Evolutionary conservation across 2,113 vertebrate genomes (phyloP), one percentile per base, ranked within the genome.

Genomic region (Prinia subflava): DNA sequence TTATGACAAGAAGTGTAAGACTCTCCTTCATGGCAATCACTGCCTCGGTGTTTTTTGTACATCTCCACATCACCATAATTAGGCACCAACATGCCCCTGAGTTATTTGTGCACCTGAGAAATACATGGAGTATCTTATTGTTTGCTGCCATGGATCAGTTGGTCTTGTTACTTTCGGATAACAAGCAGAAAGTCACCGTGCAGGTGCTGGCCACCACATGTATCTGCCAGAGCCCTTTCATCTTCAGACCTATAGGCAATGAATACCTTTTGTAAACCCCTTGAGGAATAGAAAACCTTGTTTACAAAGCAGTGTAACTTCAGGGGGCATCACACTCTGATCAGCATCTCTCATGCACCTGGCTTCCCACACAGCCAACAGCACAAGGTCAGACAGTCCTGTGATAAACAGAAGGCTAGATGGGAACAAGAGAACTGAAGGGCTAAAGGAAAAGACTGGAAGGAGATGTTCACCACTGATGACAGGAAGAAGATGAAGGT

Each of bases 101-200:
- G 79, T 41, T 80, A 19, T 78, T 83, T 35, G 41, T 41, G 50
- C 12, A 7, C n/a, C 25, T 44, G 1, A 0, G 47, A 52, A 78
- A 39, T 44, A 50, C 6, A 0, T 41, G 37, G 33, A 76, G 28
- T 4, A 0, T 39, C 31, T 79, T 90, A 53, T 2, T 3, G 0
- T 82, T 93, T 64, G 24, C 59, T 88, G 92, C 31, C 13, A 2
- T 30, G 70, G 21, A 60, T 93, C 44, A 11, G 30, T 37, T 88
- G 78, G 7, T 47, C 82, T 63, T 76, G 86, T 79, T 82, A 47
- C 70, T 68, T 85, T 92, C 0, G 0, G 35, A 27, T 87, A 85
- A 68, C 2, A 15, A 87, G 44, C 67, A 73, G 27, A 53, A 76
- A 74, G 39, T 33, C 42, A 33, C 10, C 9, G 21, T 67, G 42